Conservation (phyloP, 2,113 vertebrate genomes). For the Himantopus leucocephalus region DNA sequence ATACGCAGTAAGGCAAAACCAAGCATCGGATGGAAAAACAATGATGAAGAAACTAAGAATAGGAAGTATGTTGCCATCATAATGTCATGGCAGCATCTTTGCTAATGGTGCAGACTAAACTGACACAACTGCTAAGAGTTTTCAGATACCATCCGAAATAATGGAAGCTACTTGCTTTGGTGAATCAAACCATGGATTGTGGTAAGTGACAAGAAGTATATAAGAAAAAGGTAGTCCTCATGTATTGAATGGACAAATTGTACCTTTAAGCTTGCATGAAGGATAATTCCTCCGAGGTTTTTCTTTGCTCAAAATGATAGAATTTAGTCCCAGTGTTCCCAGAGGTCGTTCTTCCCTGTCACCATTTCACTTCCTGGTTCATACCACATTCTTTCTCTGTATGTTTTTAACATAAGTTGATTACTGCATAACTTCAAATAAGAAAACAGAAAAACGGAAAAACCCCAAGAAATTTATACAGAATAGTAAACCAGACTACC, state of each 20-base stretch:
- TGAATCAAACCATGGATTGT: not conserved
- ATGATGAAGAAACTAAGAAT: conserved; percentile 53
- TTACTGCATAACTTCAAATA: not conserved
- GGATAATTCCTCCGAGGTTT: not conserved
- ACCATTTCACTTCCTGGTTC: not conserved
- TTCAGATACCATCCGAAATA: not conserved
- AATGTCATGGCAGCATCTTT: not conserved
- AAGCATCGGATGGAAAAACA: conserved; percentile 53
- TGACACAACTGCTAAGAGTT: not conserved
- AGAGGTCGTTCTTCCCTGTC: not conserved
- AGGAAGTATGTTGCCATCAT: conserved; percentile 11
- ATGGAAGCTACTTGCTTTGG: not conserved
- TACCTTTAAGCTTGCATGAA: not conserved
- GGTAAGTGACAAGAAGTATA: not conserved
- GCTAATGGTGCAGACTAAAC: not conserved
- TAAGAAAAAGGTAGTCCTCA: not conserved
- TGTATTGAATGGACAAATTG: not conserved
- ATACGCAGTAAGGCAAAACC: conserved; percentile 61
- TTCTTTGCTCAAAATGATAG: not conserved
- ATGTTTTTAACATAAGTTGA: not conserved
- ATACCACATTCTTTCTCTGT: not conserved
- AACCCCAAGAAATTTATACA: fast-evolving
- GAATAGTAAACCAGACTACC: not conserved
- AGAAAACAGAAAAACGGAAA: not conserved
- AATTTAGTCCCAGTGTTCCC: not conserved